phyloP scores from a whole-genome alignment of 1,140 invertebrate genomes.

The Macrostomum lignano region DNA sequence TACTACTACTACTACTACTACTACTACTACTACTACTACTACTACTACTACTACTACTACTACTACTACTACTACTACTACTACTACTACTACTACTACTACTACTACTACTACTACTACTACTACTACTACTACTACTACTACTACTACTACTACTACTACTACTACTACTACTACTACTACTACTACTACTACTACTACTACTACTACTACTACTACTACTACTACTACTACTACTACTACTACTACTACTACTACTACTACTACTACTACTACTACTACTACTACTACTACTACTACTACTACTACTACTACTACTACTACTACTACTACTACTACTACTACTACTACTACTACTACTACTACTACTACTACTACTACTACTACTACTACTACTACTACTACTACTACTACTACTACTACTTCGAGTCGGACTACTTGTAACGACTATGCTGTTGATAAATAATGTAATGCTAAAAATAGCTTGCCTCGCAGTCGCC shows the following conservation, averaged over 20 bases:
- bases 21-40: slow-evolving; percentile 6
- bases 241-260: slow-evolving; percentile 4
- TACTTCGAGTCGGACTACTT: background rate
- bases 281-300: slow-evolving; percentile 6
- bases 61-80: slow-evolving; percentile 6
- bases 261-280: slow-evolving; percentile 5
- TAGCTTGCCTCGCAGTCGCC: no score
- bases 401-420: slow-evolving; percentile 6
- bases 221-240: background rate
- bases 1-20: slow-evolving; percentile 6
- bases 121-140: background rate
- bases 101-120: slow-evolving; percentile 6
- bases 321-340: slow-evolving; percentile 6
- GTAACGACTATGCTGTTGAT: slow-evolving; percentile 4
- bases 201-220: background rate
- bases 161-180: background rate
- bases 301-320: slow-evolving; percentile 6
- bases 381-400: slow-evolving; percentile 6
- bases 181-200: background rate
- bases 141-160: background rate
- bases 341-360: slow-evolving; percentile 6
- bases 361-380: slow-evolving; percentile 6
- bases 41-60: slow-evolving; percentile 6
- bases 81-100: slow-evolving; percentile 6
- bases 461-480: background rate